Conservation (phyloP, 2,113 vertebrate species). For the Rattus rattus region DNA sequence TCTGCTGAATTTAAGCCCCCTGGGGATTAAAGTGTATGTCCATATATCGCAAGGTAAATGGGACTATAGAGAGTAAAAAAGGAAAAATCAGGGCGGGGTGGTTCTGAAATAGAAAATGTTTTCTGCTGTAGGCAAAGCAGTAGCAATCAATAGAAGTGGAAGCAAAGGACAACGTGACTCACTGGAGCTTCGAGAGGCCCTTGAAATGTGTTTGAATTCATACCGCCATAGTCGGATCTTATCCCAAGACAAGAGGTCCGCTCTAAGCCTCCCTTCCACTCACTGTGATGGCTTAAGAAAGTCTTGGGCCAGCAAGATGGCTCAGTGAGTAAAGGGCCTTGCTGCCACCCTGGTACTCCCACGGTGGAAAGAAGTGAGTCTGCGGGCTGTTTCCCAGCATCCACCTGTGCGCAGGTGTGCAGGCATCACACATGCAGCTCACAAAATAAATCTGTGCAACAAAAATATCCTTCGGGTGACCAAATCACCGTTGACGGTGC, state of each 20-base stretch:
- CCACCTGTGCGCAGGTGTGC: neutral
- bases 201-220: neutral
- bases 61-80: neutral
- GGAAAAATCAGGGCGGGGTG: neutral
- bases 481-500: constrained; percentile 31
- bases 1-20: neutral
- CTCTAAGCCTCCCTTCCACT: constrained; percentile 24
- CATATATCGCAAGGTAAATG: neutral
- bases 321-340: neutral
- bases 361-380: neutral
- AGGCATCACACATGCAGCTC: neutral
- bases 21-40: neutral
- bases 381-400: neutral
- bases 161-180: rapidly evolving
- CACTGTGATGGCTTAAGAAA: constrained; percentile 22
- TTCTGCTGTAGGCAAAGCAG: neutral
- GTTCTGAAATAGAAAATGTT: constrained; percentile 18
- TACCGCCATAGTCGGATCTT: neutral
- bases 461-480: neutral
- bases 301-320: neutral
- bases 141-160: neutral
- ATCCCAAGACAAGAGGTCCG: constrained; percentile 59
- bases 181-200: neutral
- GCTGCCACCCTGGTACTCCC: neutral
- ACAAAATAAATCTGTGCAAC: neutral